Evolutionary conservation across 2,888 invertebrate genomes (phyloP).

Genomic region (Hirtodrosophila histrioides): DNA sequence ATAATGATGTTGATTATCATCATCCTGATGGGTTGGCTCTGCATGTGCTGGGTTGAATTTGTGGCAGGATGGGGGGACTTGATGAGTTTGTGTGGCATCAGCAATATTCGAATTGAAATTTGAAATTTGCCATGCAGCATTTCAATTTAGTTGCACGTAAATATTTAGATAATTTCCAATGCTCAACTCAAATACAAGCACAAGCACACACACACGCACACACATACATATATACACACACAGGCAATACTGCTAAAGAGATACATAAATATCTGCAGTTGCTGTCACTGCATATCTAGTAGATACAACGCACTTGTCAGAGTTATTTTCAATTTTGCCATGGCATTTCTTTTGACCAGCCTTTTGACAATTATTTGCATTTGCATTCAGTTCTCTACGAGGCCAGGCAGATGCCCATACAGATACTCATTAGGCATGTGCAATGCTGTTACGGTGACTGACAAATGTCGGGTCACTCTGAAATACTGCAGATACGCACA

Average conservation of each 20-base stretch:
- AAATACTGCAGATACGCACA: no score
- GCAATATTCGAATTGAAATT: conserved; percentile 31
- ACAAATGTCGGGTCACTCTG: no score
- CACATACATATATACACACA: conserved; percentile 14
- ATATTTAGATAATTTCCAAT: conserved; percentile 71
- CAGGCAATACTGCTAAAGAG: conserved; percentile 5
- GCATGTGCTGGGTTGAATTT: not conserved
- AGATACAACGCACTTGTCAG: conserved; percentile 27
- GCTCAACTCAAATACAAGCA: conserved; percentile 49
- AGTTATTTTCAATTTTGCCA: conserved; percentile 22
- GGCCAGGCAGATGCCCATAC: not conserved
- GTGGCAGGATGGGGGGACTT: no score
- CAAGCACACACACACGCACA: conserved; percentile 5
- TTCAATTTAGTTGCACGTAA: conserved; percentile 73
- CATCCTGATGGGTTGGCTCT: not conserved
- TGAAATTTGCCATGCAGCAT: conserved; percentile 45
- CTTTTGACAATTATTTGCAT: conserved; percentile 24
- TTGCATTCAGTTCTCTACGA: conserved; percentile 34
- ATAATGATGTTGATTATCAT: conserved; percentile 9
- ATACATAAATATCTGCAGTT: conserved; percentile 41
- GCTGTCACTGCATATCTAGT: conserved; percentile 61
- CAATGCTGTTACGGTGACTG: no score
- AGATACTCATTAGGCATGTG: no score
- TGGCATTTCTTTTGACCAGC: conserved; percentile 12
- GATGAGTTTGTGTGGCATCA: conserved; percentile 5